A percentile compares a stretch with the other conserved stretches of the same genome.
These are phyloP conservation scores for Myanophis thanlyinensis DNA, from an alignment of 2,113 vertebrate species.

Conservation along the genomic window DNA sequence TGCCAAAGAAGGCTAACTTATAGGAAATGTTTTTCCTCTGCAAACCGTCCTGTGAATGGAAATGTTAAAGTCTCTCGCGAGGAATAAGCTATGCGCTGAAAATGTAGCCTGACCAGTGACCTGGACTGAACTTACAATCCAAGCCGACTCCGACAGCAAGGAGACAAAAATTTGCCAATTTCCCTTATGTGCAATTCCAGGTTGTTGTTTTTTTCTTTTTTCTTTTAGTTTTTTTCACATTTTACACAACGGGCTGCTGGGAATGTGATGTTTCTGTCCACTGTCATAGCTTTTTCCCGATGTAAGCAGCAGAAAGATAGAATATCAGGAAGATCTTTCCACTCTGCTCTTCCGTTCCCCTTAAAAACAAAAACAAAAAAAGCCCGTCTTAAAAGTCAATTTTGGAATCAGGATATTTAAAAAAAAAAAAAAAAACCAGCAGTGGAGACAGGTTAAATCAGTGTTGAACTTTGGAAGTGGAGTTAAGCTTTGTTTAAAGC, in stretches of 20 bases:
- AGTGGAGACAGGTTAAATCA: not conserved
- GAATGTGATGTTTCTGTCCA: not conserved
- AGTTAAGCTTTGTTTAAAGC: not conserved
- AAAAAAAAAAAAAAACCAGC: not conserved
- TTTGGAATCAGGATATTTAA: constrained; percentile 2
- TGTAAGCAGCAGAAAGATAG: not conserved
- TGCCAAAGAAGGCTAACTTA: not conserved
- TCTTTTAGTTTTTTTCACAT: not conserved
- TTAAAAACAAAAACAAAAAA: not conserved
- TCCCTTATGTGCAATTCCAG: not conserved
- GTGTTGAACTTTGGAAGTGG: not conserved
- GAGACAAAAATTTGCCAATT: not conserved
- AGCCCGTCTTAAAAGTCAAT: not conserved
- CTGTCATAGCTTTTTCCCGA: not conserved
- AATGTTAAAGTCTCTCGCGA: not conserved
- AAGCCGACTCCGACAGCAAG: not conserved
- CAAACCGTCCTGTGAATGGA: not conserved
- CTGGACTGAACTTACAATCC: not conserved
- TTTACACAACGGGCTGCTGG: not conserved
- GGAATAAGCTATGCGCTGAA: not conserved
- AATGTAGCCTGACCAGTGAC: not conserved
- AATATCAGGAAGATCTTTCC: not conserved
- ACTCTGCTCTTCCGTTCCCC: not conserved
- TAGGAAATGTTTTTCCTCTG: not conserved
- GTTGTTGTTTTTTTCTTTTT: not conserved